Base-by-base conservation (phyloP, 2,888 invertebrate species). In the Nyleta sp. region DNA sequence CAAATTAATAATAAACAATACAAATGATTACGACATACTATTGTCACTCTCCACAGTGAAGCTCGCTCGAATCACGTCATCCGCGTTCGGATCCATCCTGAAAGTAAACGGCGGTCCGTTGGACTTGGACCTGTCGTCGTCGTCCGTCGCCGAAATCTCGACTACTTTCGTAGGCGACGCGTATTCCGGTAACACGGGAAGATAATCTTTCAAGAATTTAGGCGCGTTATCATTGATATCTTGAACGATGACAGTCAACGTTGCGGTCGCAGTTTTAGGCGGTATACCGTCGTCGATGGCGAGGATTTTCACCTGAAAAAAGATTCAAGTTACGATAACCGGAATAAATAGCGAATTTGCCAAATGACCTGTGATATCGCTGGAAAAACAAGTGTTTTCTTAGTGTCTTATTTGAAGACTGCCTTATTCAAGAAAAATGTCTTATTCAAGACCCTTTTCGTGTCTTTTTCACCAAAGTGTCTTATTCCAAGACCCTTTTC, bases 31-130 rank as follows among this genome's bases (percentile, higher is more conserved):
- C n/a, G n/a, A 93, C 95, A 93, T 91, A 96, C 96, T 97, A 91
- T 97, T 97, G 92, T 98, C 97, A 92, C 98, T 98, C 91, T 97
- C 97, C 62, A 99, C 97, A 93, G 97, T 97, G 91, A 99, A 98
- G 22, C 98, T 97, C 33, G 97, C 96, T 87, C 97, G 93, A 80
- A 98, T 98, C 80, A 97, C 95, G 89, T 98, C 98, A 90, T 97
- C 97, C 2, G 97, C 97, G 83, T 97, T 97, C 38, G 98, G 97
- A 87, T 98, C 98, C 92, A 98, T 93, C 84, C 97, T 93, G 91
- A 99, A 96, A 85, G 97, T 95, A 93, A 98, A 98, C n/a, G 98
- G 98, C 42, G 98, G 98, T 0, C 98, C 98, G 88, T 98, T 98
- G 87, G 96, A 97, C 91, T 97, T 98, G 0, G 96, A 97, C 81